Evolutionary conservation across 1,140 invertebrate genomes (phyloP).

Genomic region (Tenebrio molitor): DNA sequence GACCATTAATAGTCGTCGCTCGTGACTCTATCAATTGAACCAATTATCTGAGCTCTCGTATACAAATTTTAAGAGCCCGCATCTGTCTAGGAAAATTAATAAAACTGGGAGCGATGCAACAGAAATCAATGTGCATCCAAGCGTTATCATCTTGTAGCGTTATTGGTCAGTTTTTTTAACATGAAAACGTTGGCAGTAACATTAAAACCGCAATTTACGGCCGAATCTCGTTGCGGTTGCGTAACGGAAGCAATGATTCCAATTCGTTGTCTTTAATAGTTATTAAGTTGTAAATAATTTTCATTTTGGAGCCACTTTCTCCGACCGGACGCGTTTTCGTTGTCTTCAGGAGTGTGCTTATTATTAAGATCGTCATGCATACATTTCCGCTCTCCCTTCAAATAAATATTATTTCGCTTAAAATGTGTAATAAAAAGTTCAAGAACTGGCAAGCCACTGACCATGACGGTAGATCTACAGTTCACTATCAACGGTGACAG

Average conservation of each 20-base stretch:
- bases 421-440: conserved; percentile 31
- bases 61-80: conserved; percentile 36
- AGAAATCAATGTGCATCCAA: conserved; percentile 31
- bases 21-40: conserved; percentile 35
- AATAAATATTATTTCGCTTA: not conserved
- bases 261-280: conserved; percentile 17
- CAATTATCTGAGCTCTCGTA: conserved; percentile 17
- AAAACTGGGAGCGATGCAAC: not conserved
- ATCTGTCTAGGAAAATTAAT: conserved; percentile 38
- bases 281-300: conserved; percentile 8
- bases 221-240: conserved; percentile 11
- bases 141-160: conserved; percentile 2
- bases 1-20: conserved; percentile 19
- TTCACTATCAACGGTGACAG: conserved; percentile 33
- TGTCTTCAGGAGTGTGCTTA: not conserved
- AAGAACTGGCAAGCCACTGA: conserved; percentile 15
- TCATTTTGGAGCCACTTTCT: conserved; percentile 2
- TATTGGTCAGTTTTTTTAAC: conserved; percentile 1
- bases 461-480: conserved; percentile 29
- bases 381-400: conserved; percentile 12
- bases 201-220: conserved; percentile 16
- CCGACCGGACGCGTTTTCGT: too few relatives aligned
- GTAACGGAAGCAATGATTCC: conserved; percentile 1
- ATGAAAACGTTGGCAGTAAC: not conserved
- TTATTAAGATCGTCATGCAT: conserved; percentile 15